Evolutionary conservation across 2,888 invertebrate species (phyloP), one percentile per base, ranked within the genome.

Genomic region (Hedychridium roseum): DNA sequence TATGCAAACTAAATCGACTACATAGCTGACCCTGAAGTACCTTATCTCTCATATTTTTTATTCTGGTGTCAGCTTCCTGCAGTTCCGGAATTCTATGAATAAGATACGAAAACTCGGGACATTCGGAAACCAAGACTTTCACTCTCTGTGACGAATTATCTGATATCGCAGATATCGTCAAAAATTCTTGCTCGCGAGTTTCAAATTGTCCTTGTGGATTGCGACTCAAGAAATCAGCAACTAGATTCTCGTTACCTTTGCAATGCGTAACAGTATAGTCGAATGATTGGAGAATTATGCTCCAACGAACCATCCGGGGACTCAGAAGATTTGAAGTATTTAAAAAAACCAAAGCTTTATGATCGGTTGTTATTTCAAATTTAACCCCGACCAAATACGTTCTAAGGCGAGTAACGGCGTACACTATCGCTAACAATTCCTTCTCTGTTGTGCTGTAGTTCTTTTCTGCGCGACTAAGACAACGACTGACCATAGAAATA

Each of bases 371-470:
- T 1, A 70, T 51, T 1, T 55, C 48, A 2, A 71, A 42, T 4
- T 35, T 7, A 5, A 27, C 35, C 0, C 63, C 66, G n/a, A 60
- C 32, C 1, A 66, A 37, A 35, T 65, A 66, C 2, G 57, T 52
- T 35, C 66, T 59, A 50, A 66, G 66, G 34, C 64, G 62, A 5
- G 37, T 41, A 1, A 68, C 17, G 12, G 55, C 37, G 28, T 40
- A 59, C 1, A 71, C 44, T 3, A 68, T 48, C 0, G 65, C 65
- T 17, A 51, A 52, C 1, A 60, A 44, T 27, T 70, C 63, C 31
- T 65, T 63, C 44, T 69, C 67, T 0, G 60, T 44, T 1, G 57
- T 57, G 0, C 57, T 60, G 54, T 64, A 67, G 4, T 32, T 46
- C 7, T 20, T n/a, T 39, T 66, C 59, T 0, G 57, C 31, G 1